These are phyloP conservation scores for Standfussiana lucernea DNA, from an alignment of 2,888 invertebrate species.

Conservation along the genomic window DNA sequence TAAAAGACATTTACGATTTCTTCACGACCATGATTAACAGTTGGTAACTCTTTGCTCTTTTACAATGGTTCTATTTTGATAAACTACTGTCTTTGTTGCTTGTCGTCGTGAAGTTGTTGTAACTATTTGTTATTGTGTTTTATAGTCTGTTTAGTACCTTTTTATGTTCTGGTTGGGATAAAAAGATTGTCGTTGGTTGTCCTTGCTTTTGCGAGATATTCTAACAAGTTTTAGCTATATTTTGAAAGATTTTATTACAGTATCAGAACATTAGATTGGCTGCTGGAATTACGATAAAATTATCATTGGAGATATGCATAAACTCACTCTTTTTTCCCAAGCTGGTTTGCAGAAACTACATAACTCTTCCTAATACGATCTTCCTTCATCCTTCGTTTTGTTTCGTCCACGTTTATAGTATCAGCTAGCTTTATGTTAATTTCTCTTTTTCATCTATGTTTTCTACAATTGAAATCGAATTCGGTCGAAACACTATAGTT, in stretches of 20 bases:
- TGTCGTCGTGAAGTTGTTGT: constrained; percentile 15
- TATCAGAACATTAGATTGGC: neutral
- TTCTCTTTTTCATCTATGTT: neutral
- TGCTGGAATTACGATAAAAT: neutral
- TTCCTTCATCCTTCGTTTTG: neutral
- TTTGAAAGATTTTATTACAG: neutral
- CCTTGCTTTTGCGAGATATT: neutral
- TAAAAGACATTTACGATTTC: constrained; percentile 62
- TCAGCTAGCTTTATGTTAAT: neutral
- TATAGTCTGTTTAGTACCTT: constrained; percentile 27
- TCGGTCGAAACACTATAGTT: neutral
- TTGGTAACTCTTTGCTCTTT: constrained; percentile 58
- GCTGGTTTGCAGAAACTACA: neutral
- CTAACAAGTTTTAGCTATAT: neutral
- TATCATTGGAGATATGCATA: no score
- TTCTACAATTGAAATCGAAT: neutral
- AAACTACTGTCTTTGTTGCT: constrained; percentile 46
- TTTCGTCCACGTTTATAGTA: neutral
- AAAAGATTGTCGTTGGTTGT: neutral
- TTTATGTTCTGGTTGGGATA: constrained; percentile 13
- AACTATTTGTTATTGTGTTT: constrained; percentile 29
- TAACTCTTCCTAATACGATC: neutral
- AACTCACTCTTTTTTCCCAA: neutral
- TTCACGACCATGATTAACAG: constrained; percentile 47
- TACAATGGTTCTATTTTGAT: constrained; percentile 58